Evolutionary conservation across 2,113 vertebrate genomes (phyloP).

Genomic region (Salvelinus sp.): DNA sequence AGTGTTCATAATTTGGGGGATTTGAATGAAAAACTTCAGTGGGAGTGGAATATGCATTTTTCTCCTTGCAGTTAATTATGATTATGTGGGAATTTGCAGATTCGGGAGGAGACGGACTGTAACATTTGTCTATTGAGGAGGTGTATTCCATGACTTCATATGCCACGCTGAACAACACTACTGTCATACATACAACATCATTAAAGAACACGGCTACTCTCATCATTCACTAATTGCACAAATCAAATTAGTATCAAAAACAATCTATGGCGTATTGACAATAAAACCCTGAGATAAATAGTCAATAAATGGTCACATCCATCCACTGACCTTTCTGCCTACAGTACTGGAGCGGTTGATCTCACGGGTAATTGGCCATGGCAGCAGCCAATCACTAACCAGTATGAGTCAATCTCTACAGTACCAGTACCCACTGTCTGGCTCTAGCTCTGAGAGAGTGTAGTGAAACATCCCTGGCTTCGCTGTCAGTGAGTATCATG

Average conservation of each 20-base stretch:
- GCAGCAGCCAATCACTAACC: neutral
- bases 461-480: neutral
- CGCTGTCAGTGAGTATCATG: neutral
- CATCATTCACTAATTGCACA: neutral
- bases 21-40: constrained; percentile 65
- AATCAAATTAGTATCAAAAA: neutral
- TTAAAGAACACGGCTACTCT: constrained; percentile 44
- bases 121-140: constrained; percentile 51
- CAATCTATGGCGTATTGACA: constrained; percentile 29
- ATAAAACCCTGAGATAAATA: constrained; percentile 3
- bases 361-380: constrained; percentile 10
- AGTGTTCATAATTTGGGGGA: constrained; percentile 68
- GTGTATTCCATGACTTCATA: constrained; percentile 67
- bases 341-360: constrained; percentile 11
- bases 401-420: neutral
- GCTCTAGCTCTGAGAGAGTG: neutral
- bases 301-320: constrained; percentile 37
- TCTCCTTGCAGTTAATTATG: constrained; percentile 62
- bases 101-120: constrained; percentile 47
- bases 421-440: neutral
- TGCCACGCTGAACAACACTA: constrained; percentile 54
- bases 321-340: constrained; percentile 14
- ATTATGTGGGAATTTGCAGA: constrained; percentile 68
- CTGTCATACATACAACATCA: constrained; percentile 46
- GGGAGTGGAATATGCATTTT: constrained; percentile 55